These are phyloP conservation scores for Tragulus kanchil DNA, from an alignment of 2,113 vertebrate genomes.

Conservation along the genomic window DNA sequence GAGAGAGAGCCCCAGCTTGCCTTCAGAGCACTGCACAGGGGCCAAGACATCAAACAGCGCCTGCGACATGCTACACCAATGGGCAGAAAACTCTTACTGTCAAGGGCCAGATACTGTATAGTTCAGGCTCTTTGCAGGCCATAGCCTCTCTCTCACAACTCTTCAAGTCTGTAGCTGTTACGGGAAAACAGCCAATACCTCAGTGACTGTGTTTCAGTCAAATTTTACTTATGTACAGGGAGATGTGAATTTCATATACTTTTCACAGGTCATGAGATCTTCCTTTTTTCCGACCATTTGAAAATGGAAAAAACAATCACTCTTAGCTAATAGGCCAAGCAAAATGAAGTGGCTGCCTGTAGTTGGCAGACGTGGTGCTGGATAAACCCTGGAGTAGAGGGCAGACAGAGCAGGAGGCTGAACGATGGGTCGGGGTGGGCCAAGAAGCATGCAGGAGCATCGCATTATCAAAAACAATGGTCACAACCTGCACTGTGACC, in stretches of 20 bases:
- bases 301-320: background rate
- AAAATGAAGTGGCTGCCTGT: background rate
- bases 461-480: rapidly evolving
- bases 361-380: background rate
- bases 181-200: background rate
- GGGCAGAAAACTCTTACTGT: background rate
- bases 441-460: rapidly evolving
- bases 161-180: background rate
- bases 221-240: background rate
- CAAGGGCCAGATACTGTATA: background rate
- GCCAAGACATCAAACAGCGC: background rate
- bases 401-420: background rate
- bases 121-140: background rate
- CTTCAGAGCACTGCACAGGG: background rate
- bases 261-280: background rate
- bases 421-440: background rate
- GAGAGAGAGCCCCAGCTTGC: background rate
- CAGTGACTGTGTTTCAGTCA: background rate
- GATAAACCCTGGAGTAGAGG: background rate
- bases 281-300: background rate
- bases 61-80: background rate
- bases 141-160: background rate
- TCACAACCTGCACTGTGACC: background rate
- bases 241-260: background rate
- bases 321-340: background rate